Evolutionary conservation across 2,113 vertebrate species (phyloP).

Genomic region (Corydoras sp.): DNA sequence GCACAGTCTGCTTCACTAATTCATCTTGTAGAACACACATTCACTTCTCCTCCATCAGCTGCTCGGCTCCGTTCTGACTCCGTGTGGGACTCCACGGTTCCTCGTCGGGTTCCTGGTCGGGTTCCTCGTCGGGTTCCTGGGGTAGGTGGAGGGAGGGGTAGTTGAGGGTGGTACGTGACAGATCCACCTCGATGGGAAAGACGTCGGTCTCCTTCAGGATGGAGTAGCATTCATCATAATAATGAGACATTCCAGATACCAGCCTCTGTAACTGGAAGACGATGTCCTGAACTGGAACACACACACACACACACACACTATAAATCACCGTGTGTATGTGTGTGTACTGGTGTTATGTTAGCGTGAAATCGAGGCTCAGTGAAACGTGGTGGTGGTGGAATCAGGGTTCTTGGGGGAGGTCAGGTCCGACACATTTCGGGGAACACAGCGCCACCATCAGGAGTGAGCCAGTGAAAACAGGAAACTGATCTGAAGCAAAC

Average conservation of each 20-base stretch:
- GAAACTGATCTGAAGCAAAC: no score
- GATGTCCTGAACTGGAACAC: slow-evolving; percentile 85
- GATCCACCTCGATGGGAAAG: slow-evolving; percentile 97
- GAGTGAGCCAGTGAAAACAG: no score
- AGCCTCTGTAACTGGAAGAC: slow-evolving; percentile 98
- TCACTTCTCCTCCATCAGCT: slow-evolving; percentile 81
- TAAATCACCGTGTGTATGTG: no score
- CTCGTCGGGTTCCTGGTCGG: slow-evolving; percentile 46
- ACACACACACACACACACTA: not conserved
- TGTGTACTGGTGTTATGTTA: not conserved
- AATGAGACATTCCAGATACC: slow-evolving; percentile 93
- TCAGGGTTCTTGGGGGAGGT: no score
- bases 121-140: slow-evolving; percentile 68
- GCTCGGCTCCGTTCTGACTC: slow-evolving; percentile 70
- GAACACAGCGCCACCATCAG: no score
- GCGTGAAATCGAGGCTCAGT: no score
- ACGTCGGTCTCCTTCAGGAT: slow-evolving; percentile 89
- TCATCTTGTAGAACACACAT: not conserved
- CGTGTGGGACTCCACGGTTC: slow-evolving; percentile 26
- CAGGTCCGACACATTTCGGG: no score
- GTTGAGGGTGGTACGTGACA: slow-evolving; percentile 86
- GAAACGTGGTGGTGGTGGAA: no score
- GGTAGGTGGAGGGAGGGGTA: slow-evolving; percentile 76
- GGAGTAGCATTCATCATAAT: slow-evolving; percentile 89
- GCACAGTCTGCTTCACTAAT: no score